Percentiles rank a stretch among this genome's conserved stretches.
These are phyloP conservation scores for Deilephila elpenor DNA, from an alignment of 2,888 invertebrate species.

Conservation along the genomic window DNA sequence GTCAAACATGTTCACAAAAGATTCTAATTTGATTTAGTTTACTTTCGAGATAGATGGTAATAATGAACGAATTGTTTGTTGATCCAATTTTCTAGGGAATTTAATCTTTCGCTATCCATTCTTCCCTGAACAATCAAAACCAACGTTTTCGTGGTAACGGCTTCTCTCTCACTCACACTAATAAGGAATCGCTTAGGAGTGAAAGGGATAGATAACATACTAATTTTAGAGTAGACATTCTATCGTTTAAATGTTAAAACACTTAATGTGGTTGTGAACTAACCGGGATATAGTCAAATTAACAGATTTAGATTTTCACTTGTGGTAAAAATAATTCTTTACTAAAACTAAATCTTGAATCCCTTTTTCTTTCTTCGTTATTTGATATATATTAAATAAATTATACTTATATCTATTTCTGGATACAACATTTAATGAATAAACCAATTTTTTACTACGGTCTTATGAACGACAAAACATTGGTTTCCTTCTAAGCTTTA, in stretches of 20 bases:
- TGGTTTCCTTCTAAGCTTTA: too few relatives aligned
- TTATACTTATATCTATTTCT: background rate
- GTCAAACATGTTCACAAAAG: too few relatives aligned
- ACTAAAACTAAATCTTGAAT: conserved; percentile 14
- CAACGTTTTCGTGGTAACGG: conserved; percentile 27
- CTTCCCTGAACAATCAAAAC: conserved; percentile 10
- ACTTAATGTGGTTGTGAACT: conserved; percentile 23
- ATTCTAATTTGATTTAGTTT: too few relatives aligned
- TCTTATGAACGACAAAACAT: too few relatives aligned
- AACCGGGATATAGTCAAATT: conserved; percentile 3
- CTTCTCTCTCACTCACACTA: conserved; percentile 29
- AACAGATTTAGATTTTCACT: background rate
- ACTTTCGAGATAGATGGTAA: too few relatives aligned
- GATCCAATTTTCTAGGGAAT: background rate
- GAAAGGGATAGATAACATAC: conserved; percentile 30
- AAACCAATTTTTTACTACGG: too few relatives aligned
- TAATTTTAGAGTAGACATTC: conserved; percentile 25
- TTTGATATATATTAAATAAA: background rate
- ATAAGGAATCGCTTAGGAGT: conserved; percentile 24
- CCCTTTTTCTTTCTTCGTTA: background rate
- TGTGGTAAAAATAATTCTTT: conserved; percentile 12
- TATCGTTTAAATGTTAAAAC: conserved; percentile 16
- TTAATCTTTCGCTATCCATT: background rate
- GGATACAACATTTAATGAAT: background rate
- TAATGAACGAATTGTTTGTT: background rate